A percentile compares a stretch with the other conserved stretches of the same genome.
Conservation (phyloP, 1,140 invertebrate species). For the Drosophila truncata region DNA sequence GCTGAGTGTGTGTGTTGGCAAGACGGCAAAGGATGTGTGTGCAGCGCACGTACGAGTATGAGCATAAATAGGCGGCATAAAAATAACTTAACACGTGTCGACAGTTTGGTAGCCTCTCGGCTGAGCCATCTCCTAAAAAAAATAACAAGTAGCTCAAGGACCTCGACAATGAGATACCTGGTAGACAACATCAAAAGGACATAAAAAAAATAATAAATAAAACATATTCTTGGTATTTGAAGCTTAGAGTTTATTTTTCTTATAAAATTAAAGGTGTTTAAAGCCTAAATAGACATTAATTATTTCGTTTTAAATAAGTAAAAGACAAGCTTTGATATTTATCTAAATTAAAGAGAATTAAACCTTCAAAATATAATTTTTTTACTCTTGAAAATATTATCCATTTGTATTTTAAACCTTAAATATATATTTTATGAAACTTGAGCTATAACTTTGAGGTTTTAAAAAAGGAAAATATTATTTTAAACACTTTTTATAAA, state of each 20-base stretch:
- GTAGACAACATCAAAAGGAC: neutral
- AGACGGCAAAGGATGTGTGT: slow-evolving; percentile 45
- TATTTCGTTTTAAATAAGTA: neutral
- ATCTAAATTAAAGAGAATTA: neutral
- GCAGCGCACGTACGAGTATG: slow-evolving; percentile 68
- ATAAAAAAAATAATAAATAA: neutral
- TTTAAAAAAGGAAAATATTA: no score
- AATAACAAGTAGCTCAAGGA: slow-evolving; percentile 1
- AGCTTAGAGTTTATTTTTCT: no score
- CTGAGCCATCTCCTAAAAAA: slow-evolving; percentile 22
- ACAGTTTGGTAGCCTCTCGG: slow-evolving; percentile 70
- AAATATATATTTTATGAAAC: neutral
- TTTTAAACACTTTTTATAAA: no score
- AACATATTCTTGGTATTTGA: neutral
- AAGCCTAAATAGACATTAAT: neutral
- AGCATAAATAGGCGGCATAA: slow-evolving; percentile 82
- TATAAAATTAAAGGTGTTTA: neutral
- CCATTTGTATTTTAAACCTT: neutral
- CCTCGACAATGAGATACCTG: slow-evolving; percentile 11
- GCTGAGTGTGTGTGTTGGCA: slow-evolving; percentile 37
- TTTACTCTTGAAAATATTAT: neutral
- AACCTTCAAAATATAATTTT: neutral
- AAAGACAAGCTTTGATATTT: neutral
- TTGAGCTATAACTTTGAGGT: neutral
- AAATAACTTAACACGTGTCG: slow-evolving; percentile 84